Evolutionary conservation across 2,888 invertebrate species (phyloP), one percentile per base, ranked within the genome.

Genomic region (Zelleria hepariella): DNA sequence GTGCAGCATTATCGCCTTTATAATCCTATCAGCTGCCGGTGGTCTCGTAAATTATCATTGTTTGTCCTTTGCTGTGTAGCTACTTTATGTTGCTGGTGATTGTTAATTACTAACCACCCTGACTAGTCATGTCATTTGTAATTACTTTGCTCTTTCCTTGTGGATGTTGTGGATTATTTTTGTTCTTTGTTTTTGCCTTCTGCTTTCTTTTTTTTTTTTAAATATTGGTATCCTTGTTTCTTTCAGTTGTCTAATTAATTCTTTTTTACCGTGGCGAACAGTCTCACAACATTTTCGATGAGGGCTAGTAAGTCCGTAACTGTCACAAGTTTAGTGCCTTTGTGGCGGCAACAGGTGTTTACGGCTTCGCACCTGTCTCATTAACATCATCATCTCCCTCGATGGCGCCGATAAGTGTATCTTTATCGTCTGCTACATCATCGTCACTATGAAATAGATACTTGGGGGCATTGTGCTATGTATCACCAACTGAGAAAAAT

Each of bases 341-440:
- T 42, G 32, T 15, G 32, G 2, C 32, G 32, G 32, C 67, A 63
- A 68, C 65, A 68, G 65, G 64, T 70, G 67, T 71, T 70, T 68
- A 67, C 67, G 69, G 66, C 68, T 64, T 67, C 62, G 67, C 77
- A 78, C 76, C 74, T 78, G 78, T 69, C 70, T 61, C 62, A 63
- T 42, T 42, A 42, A 42, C 32, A 42, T 42, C 32, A 42, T 42
- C 32, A 42, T 42, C 32, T 42, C 15, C 32, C 15, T 42, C 10
- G 32, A 42, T 42, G 32, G 32, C 5, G 10, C 15, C 15, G 32
- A 42, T 42, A 42, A 42, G 15, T 42, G 32, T 15, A 15, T 42
- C 10, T 42, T 42, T 42, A 42, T 42, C 32, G 32, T 42, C 2
- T 42, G 10, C 32, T 1, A 42, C 15, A 15, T 15, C 32, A 42